phyloP scores from a whole-genome alignment of 2,113 vertebrate genomes.

The Scalopus aquaticus region DNA sequence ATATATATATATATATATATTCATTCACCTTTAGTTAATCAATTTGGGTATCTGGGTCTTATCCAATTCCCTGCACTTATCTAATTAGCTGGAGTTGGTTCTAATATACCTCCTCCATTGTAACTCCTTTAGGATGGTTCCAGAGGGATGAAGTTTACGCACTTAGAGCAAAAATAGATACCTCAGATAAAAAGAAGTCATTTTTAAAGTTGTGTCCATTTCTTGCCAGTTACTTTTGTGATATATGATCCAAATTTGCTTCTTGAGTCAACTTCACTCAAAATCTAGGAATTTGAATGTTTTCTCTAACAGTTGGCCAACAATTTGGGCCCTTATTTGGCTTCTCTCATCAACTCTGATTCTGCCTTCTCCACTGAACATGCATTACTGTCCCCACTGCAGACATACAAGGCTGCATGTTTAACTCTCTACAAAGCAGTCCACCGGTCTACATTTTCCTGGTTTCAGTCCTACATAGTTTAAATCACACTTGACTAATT shows the following conservation, averaged over 20 bases:
- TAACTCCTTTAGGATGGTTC: not conserved
- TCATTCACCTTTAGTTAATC: not conserved
- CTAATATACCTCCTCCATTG: not conserved
- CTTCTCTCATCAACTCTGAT: not conserved
- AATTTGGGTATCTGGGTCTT: not conserved
- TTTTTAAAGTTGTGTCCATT: not conserved
- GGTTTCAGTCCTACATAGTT: not conserved
- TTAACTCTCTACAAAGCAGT: not conserved
- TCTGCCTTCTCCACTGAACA: not conserved
- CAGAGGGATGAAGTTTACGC: not conserved
- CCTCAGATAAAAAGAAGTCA: not conserved
- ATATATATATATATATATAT: too few relatives aligned
- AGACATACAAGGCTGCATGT: not conserved
- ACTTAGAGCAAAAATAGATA: not conserved
- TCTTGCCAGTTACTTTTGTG: not conserved
- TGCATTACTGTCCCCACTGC: not conserved
- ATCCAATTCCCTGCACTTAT: not conserved
- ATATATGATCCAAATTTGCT: not conserved
- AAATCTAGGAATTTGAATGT: not conserved
- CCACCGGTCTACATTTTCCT: too few relatives aligned
- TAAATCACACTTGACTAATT: not conserved
- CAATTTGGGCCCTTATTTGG: not conserved
- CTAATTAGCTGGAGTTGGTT: not conserved
- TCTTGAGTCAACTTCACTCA: not conserved
- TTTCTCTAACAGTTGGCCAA: not conserved